These are phyloP conservation scores for Platyrinchus mystaceus DNA, from an alignment of 2,797 vertebrate genomes.

Conservation along the genomic window DNA sequence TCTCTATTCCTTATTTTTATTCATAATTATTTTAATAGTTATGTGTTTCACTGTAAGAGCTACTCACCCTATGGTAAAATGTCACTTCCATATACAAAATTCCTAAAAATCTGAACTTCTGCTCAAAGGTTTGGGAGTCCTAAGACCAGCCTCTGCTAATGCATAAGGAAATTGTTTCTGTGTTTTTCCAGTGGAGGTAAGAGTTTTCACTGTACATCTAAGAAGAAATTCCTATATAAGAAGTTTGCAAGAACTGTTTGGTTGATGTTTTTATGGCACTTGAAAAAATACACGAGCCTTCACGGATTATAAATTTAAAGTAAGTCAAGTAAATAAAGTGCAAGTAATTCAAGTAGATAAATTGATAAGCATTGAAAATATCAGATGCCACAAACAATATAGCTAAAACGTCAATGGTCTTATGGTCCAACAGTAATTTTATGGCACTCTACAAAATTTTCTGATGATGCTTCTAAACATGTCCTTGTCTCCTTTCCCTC, in stretches of 20 bases:
- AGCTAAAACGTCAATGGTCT: neutral
- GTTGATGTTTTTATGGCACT: neutral
- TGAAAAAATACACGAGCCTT: neutral
- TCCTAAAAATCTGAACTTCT: neutral
- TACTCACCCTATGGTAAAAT: neutral
- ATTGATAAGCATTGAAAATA: neutral
- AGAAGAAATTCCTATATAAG: neutral
- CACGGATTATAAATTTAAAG: rapidly evolving
- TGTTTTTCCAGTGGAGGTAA: neutral
- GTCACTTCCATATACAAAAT: neutral
- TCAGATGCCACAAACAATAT: rapidly evolving
- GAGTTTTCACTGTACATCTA: neutral
- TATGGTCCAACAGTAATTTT: rapidly evolving
- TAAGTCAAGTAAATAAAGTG: neutral
- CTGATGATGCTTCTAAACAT: neutral
- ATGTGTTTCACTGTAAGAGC: neutral
- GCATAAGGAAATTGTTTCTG: neutral
- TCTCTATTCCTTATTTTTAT: neutral
- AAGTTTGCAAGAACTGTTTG: neutral
- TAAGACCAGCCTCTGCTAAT: conserved; percentile 41
- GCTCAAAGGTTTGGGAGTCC: neutral
- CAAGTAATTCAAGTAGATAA: neutral
- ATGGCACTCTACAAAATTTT: neutral
- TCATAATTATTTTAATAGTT: neutral
- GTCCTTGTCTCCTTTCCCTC: neutral